These are phyloP conservation scores for Leptopilina syphax DNA, from an alignment of 2,888 invertebrate genomes.

Conservation along the genomic window DNA sequence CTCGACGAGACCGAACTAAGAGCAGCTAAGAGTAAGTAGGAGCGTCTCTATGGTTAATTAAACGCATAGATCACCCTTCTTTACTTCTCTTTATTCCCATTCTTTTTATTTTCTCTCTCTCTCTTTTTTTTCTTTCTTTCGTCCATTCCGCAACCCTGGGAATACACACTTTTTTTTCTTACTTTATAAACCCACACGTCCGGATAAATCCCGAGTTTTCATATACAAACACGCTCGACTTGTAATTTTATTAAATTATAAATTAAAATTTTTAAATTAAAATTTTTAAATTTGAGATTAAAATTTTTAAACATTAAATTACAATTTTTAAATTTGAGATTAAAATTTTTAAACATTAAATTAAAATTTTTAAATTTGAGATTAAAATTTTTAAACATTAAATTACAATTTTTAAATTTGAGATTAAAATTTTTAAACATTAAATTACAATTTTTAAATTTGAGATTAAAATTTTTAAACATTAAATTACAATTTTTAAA, in stretches of 20 bases:
- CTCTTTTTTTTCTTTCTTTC: conserved; percentile 43
- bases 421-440: too few relatives aligned
- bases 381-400: too few relatives aligned
- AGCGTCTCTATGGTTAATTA: conserved; percentile 76
- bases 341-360: too few relatives aligned
- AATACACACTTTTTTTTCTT: conserved; percentile 46
- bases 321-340: too few relatives aligned
- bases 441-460: too few relatives aligned
- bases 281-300: too few relatives aligned
- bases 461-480: too few relatives aligned
- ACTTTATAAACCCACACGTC: conserved; percentile 51
- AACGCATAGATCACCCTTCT: conserved; percentile 74
- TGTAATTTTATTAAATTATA: not conserved
- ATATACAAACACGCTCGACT: not conserved
- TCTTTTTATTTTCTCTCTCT: conserved; percentile 50
- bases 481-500: too few relatives aligned
- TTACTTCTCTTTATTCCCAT: conserved; percentile 56
- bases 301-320: too few relatives aligned
- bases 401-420: too few relatives aligned
- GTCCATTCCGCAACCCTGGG: conserved; percentile 55
- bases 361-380: too few relatives aligned
- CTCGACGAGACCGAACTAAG: conserved; percentile 69
- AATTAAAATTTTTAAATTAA: too few relatives aligned
- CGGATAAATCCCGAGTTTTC: not conserved
- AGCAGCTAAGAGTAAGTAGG: conserved; percentile 72